Percentiles rank a stretch among this genome's conserved stretches.
phyloP scores from a whole-genome alignment of 1,140 invertebrate genomes.

The Pseudomyrmex gracilis region DNA sequence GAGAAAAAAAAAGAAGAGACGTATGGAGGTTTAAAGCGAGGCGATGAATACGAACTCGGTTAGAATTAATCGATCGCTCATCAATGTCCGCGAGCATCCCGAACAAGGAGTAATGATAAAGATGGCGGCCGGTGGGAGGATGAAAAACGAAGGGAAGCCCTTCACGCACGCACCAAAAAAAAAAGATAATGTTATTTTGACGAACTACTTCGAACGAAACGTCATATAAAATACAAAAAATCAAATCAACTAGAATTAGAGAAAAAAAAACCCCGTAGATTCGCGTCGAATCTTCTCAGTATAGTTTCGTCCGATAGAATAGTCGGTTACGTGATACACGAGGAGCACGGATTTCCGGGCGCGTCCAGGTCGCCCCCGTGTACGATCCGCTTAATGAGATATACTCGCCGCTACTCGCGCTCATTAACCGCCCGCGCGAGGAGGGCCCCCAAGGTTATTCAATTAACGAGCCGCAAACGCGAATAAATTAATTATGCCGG shows the following conservation, averaged over 20 bases:
- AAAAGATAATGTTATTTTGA: conserved; percentile 1
- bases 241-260: background rate
- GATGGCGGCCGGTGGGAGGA: conserved; percentile 19
- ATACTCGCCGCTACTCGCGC: conserved; percentile 36
- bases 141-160: conserved; percentile 26
- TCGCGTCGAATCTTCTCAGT: too few species aligned
- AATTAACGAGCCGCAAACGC: conserved; percentile 58
- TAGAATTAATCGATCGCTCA: conserved; percentile 73
- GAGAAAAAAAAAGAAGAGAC: background rate
- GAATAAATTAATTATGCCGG: conserved; percentile 68
- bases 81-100: conserved; percentile 65
- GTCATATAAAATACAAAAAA: background rate
- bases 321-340: background rate
- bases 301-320: background rate
- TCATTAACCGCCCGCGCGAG: conserved; percentile 34
- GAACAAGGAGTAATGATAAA: conserved; percentile 65
- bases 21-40: conserved; percentile 41
- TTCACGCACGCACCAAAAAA: background rate
- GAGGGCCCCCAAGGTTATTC: conserved; percentile 32
- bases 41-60: conserved; percentile 67
- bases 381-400: conserved; percentile 41
- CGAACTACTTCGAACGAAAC: background rate
- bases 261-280: too few species aligned
- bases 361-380: background rate
- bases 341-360: conserved; percentile 18